These are phyloP conservation scores for Heterodera carotae DNA, from an alignment of 1,140 invertebrate genomes.

Conservation along the genomic window DNA sequence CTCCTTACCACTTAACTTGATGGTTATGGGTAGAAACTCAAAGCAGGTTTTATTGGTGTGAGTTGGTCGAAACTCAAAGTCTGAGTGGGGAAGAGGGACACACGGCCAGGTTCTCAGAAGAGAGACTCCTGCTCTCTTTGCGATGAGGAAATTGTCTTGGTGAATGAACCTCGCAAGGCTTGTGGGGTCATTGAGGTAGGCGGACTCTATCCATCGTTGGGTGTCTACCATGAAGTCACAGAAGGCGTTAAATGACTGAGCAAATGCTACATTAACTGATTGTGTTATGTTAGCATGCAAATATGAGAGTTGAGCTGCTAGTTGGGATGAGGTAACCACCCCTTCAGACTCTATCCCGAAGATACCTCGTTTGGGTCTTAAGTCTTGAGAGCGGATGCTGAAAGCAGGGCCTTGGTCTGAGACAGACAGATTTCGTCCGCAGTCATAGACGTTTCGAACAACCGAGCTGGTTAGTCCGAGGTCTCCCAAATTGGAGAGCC, in stretches of 20 bases:
- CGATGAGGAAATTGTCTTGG: background rate
- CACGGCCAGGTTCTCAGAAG: slow-evolving; percentile 1
- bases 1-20: slow-evolving; percentile 1
- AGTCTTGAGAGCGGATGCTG: no score
- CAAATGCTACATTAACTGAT: background rate
- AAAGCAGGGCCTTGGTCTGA: no score
- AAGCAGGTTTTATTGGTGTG: background rate
- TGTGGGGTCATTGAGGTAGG: background rate
- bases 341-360: no score
- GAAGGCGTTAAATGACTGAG: background rate
- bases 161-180: background rate
- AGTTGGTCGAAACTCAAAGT: background rate
- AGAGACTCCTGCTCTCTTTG: background rate
- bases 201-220: background rate
- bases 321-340: no score
- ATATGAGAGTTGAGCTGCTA: background rate
- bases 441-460: no score
- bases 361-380: no score
- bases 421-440: no score
- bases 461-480: no score
- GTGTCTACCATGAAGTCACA: slow-evolving; percentile 1
- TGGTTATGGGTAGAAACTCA: background rate
- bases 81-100: background rate
- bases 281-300: background rate
- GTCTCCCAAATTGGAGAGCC: no score